Evolutionary conservation across 2,888 invertebrate genomes (phyloP), one percentile per base, ranked within the genome.

Genomic region (Luperina testacea): DNA sequence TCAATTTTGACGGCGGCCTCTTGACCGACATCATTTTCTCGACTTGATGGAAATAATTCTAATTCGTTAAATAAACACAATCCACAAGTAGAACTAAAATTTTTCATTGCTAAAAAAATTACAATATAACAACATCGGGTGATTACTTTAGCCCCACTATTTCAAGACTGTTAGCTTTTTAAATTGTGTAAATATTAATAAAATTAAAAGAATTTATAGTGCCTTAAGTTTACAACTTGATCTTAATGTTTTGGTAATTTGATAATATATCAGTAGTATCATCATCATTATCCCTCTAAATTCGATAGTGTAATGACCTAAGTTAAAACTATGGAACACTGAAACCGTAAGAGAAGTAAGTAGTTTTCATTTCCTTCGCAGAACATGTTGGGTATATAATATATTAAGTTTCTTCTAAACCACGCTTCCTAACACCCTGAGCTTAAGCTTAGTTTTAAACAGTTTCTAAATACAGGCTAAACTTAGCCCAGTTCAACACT

Each of bases 401-500:
- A 45, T 78, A 68, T 42, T 65, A 86, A 84, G 72, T 83, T 78
- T 78, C 84, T 75, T 65, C 79, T 84, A 72, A 84, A 72, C n/a
- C 27, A 53, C 53, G 48, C 53, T 74, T 61, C 63, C 72, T 72
- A 78, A 61, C 61, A 71, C 59, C 32, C 69, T 48, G 45, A 74
- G 73, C 77, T 75, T 69, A 67, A 75, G 77, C 71, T 81, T 65
- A 76, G 77, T 82, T 88, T 79, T 67, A 79, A 88, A 80, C 77
- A 80, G 73, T 86, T 86, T 78, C 84, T 87, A 88, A 86, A 87
- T 84, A 87, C 80, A 67, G 72, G 74, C 72, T 45, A 20, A 63
- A 78, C 77, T 89, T 88, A 75, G 75, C 71, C 11, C 45, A 70
- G 77, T 85, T 81, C 72, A 79, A 77, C 86, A 70, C 68, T 77